phyloP scores from a whole-genome alignment of 2,888 invertebrate genomes.

The Pseudococcus longispinus region DNA sequence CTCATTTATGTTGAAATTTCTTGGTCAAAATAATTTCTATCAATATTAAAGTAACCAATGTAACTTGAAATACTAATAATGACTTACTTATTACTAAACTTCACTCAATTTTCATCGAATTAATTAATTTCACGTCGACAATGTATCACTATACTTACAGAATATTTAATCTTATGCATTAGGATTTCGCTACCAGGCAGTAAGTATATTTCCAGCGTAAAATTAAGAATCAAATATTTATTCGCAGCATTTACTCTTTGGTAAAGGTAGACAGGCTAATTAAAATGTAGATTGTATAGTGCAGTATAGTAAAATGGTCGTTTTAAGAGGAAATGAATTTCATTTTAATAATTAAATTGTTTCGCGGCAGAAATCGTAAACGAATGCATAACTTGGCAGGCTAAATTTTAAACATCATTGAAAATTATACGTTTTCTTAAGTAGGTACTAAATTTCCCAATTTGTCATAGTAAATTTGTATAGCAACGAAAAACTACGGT shows the following conservation, averaged over 20 bases:
- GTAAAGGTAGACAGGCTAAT: background rate
- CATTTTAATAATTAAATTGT: background rate
- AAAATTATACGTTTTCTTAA: background rate
- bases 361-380: background rate
- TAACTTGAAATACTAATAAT: background rate
- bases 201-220: background rate
- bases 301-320: background rate
- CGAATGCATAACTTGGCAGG: background rate
- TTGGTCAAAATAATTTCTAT: too few species aligned
- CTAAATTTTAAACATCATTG: background rate
- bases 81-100: background rate
- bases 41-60: background rate
- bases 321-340: background rate
- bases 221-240: slow-evolving; percentile 9
- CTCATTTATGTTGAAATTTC: too few species aligned
- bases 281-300: background rate
- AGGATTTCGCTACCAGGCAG: background rate
- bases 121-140: background rate
- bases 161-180: background rate
- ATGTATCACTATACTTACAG: background rate
- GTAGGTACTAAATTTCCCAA: slow-evolving; percentile 2
- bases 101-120: background rate
- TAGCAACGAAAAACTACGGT: background rate
- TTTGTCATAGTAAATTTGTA: background rate
- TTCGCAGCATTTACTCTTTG: background rate